Conservation (phyloP, 2,797 vertebrate genomes). For the Danio albolineatus region DNA sequence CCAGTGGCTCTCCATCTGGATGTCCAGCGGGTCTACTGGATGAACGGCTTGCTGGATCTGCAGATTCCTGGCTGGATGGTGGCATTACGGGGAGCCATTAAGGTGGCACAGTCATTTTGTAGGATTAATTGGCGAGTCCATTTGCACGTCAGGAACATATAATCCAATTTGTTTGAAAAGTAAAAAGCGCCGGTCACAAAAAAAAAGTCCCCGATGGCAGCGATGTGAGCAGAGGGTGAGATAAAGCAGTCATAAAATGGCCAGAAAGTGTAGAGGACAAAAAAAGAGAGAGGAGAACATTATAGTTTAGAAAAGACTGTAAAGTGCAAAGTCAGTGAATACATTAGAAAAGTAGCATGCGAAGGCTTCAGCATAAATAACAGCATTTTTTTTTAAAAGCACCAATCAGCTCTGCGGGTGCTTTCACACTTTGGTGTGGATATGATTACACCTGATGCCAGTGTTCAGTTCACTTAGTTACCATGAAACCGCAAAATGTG, state of each 20-base stretch:
- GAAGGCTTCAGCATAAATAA: background rate
- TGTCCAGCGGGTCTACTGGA: constrained; percentile 84
- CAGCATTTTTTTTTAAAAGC: background rate
- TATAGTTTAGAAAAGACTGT: constrained; percentile 62
- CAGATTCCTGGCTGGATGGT: constrained; percentile 84
- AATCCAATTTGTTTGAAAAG: constrained; percentile 50
- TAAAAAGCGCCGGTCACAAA: constrained; percentile 43
- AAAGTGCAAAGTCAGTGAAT: constrained; percentile 6
- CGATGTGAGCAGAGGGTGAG: constrained; percentile 59
- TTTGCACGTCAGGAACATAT: constrained; percentile 33
- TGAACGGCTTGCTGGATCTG: constrained; percentile 85
- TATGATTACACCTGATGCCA: background rate
- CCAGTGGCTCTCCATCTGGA: constrained; percentile 85
- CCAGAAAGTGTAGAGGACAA: constrained; percentile 49
- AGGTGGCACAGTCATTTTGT: background rate
- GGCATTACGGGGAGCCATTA: constrained; percentile 29
- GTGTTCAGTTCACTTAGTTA: background rate
- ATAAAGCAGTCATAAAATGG: constrained; percentile 64
- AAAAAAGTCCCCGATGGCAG: constrained; percentile 39
- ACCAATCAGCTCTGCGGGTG: background rate
- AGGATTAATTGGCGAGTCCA: constrained; percentile 14
- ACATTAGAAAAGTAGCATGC: constrained; percentile 42
- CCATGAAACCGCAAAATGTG: background rate
- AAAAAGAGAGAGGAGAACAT: constrained; percentile 61
- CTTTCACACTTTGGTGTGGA: constrained; percentile 7